Evolutionary conservation across 2,888 invertebrate species (phyloP).

Genomic region (Drosophila eohydei): DNA sequence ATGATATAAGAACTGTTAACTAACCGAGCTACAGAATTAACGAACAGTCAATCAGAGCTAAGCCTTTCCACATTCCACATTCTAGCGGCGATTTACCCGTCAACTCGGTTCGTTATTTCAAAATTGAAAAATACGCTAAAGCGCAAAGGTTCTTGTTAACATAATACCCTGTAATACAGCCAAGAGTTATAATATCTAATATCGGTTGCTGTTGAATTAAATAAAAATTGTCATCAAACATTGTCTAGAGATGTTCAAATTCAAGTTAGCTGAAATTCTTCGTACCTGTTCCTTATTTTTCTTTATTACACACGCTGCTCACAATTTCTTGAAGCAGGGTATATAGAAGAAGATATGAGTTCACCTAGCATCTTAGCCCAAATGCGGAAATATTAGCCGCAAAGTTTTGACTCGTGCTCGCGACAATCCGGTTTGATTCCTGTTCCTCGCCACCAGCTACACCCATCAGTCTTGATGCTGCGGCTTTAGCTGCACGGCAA

Average conservation of each 20-base stretch:
- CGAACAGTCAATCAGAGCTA: conserved; percentile 43
- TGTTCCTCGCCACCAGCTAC: conserved; percentile 1
- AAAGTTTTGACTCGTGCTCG: conserved; percentile 41
- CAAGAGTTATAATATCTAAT: neutral
- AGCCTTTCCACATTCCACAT: conserved; percentile 38
- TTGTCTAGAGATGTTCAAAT: neutral
- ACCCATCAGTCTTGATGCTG: conserved; percentile 7
- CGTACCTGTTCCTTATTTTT: too few species aligned
- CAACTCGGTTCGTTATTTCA: conserved; percentile 35
- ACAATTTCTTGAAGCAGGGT: conserved; percentile 8
- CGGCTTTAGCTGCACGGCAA: conserved; percentile 52
- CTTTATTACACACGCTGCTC: neutral
- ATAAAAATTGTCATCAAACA: neutral
- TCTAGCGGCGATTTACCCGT: conserved; percentile 23
- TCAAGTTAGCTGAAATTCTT: too few species aligned
- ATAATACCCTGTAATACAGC: conserved; percentile 12
- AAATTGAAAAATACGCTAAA: conserved; percentile 2
- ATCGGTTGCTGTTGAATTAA: neutral
- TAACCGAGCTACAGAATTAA: conserved; percentile 33
- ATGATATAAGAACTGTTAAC: too few species aligned
- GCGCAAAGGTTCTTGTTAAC: neutral
- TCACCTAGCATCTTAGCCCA: conserved; percentile 54
- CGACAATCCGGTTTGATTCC: conserved; percentile 40
- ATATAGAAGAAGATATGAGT: conserved; percentile 12
- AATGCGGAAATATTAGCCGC: conserved; percentile 62